These are phyloP conservation scores for Tetranychus truncatus DNA, from an alignment of 2,888 invertebrate species.

Conservation along the genomic window DNA sequence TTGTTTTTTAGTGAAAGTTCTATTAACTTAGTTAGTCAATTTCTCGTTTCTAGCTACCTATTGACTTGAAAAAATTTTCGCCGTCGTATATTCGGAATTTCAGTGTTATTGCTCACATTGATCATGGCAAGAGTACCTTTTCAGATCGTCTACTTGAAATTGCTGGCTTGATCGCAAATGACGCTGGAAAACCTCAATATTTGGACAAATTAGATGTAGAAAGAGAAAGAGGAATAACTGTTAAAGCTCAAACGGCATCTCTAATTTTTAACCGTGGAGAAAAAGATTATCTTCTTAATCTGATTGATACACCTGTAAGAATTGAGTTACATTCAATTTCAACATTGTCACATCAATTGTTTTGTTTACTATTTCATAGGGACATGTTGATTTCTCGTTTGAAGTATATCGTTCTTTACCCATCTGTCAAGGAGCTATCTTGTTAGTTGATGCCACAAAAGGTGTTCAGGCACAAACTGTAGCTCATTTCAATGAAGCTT, in stretches of 20 bases:
- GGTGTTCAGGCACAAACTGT: constrained; percentile 89
- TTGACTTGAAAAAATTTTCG: neutral
- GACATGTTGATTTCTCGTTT: constrained; percentile 92
- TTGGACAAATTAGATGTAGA: constrained; percentile 52
- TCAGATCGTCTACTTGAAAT: constrained; percentile 85
- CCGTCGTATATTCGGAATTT: constrained; percentile 36
- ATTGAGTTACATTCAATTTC: neutral
- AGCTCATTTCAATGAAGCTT: constrained; percentile 82
- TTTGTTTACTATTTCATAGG: constrained; percentile 33
- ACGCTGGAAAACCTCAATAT: constrained; percentile 32
- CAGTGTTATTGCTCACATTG: constrained; percentile 95
- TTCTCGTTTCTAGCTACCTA: neutral
- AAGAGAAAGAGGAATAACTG: constrained; percentile 87
- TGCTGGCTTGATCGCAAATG: constrained; percentile 45
- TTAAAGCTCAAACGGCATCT: constrained; percentile 90
- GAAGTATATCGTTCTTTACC: constrained; percentile 79
- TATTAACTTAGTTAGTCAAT: too few species aligned
- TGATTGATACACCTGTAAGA: constrained; percentile 72
- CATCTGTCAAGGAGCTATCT: constrained; percentile 82
- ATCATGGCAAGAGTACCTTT: constrained; percentile 93
- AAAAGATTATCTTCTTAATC: constrained; percentile 56
- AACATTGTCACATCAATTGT: constrained; percentile 2
- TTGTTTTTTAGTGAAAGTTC: too few species aligned
- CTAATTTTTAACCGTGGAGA: constrained; percentile 47
- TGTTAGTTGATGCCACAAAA: constrained; percentile 89